A percentile compares a stretch with the other conserved stretches of the same genome.
Conservation (phyloP, 35 echinoderm and acorn worm genomes). For the Acanthaster planci region DNA sequence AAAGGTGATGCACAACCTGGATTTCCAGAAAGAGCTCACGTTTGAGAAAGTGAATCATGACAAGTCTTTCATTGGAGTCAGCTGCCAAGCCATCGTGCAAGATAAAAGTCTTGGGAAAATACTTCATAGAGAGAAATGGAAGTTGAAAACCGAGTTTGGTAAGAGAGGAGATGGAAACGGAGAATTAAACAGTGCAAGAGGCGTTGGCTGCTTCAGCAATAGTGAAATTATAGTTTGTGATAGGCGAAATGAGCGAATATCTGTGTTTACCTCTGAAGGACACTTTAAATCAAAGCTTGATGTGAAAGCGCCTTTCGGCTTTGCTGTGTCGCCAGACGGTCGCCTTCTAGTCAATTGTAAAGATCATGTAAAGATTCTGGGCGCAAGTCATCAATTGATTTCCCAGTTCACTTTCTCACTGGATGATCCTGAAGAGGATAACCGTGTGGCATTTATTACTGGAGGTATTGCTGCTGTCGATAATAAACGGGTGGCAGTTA, state of each 20-base stretch:
- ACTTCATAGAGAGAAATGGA: slow-evolving; percentile 1
- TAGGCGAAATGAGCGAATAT: background rate
- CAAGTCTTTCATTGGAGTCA: background rate
- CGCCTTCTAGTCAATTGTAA: background rate
- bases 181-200: background rate
- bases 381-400: background rate
- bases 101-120: background rate
- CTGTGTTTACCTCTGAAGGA: background rate
- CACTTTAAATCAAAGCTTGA: background rate
- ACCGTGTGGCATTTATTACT: no score
- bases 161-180: background rate
- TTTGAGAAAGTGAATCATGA: background rate
- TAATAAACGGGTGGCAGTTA: background rate
- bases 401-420: background rate
- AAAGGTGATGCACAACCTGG: slow-evolving; percentile 5
- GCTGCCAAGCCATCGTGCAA: background rate
- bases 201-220: slow-evolving; percentile 13
- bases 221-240: slow-evolving; percentile 17
- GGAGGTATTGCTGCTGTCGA: background rate
- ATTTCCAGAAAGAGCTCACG: background rate
- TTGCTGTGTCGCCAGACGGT: background rate
- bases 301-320: background rate
- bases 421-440: background rate
- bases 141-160: background rate
- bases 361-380: background rate